These are phyloP conservation scores for Jaculus jaculus DNA, from an alignment of 2,113 vertebrate genomes.

Conservation along the genomic window DNA sequence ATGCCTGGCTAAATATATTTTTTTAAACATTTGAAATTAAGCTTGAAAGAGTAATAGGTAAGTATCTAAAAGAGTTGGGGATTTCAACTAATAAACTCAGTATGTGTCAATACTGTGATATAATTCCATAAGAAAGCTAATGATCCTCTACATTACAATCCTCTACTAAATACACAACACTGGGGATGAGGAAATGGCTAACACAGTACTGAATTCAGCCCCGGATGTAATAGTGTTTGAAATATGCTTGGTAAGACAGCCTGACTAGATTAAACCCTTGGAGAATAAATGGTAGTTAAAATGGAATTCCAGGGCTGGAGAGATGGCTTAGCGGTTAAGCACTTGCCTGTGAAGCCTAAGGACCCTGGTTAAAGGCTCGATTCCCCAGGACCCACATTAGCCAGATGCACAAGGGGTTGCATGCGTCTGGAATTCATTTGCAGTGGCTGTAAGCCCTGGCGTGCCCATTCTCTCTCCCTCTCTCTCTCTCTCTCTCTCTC, in stretches of 20 bases:
- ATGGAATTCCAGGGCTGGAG: neutral
- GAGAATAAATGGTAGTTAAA: neutral
- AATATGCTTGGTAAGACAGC: neutral
- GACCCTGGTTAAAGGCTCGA: too few species aligned
- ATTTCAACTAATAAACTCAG: conserved; percentile 28
- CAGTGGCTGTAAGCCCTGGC: too few species aligned
- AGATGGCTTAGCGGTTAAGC: too few species aligned
- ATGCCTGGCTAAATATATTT: too few species aligned
- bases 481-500: too few species aligned
- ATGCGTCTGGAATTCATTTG: too few species aligned
- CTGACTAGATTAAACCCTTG: conserved; percentile 19
- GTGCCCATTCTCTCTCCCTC: too few species aligned
- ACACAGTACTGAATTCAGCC: neutral
- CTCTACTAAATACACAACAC: conserved; percentile 14
- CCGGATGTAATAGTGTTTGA: neutral
- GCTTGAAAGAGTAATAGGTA: neutral
- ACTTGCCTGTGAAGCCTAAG: too few species aligned
- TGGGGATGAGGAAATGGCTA: neutral
- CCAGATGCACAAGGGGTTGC: too few species aligned
- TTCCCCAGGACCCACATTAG: too few species aligned
- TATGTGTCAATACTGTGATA: conserved; percentile 7
- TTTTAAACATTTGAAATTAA: too few species aligned
- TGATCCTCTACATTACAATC: neutral
- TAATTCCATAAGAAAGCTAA: conserved; percentile 8
- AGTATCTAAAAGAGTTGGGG: neutral